phyloP scores from a whole-genome alignment of 37 sponge, comb jelly and placozoan genomes.

The Hexactinellida sp. region DNA sequence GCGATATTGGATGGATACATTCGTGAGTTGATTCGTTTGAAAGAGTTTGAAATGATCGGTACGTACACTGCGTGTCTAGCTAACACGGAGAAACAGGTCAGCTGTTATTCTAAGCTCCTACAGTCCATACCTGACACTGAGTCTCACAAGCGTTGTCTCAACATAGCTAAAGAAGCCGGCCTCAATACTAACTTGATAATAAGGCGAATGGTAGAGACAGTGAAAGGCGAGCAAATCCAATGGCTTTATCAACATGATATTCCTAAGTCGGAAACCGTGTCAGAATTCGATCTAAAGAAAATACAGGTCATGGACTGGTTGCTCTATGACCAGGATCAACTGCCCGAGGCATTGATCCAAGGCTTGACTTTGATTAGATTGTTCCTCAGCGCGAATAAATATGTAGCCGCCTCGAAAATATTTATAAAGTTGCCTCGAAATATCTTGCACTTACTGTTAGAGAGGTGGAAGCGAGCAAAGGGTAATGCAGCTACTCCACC shows the following conservation, averaged over 20 bases:
- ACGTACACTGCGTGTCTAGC: neutral
- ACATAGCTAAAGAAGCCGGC: conserved; percentile 38
- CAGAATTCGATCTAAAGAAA: conserved; percentile 36
- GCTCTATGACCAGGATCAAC: conserved; percentile 66
- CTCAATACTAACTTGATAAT: conserved; percentile 47
- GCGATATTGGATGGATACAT: neutral
- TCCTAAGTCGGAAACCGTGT: neutral
- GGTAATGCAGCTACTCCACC: neutral
- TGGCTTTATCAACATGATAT: neutral
- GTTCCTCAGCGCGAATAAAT: conserved; percentile 47
- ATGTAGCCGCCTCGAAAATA: neutral
- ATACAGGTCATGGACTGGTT: conserved; percentile 82
- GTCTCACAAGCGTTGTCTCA: conserved; percentile 37
- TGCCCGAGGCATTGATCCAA: conserved; percentile 63
- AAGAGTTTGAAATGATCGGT: neutral
- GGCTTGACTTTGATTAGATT: conserved; percentile 65
- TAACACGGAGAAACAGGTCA: neutral
- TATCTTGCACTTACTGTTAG: neutral
- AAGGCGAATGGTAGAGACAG: conserved; percentile 48
- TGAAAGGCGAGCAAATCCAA: conserved; percentile 1
- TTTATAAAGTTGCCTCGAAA: neutral
- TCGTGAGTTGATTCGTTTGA: neutral
- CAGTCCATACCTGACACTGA: conserved; percentile 10
- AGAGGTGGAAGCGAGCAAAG: neutral
- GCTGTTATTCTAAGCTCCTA: neutral